Conservation (phyloP, 2,113 vertebrate genomes). For the Nesoenas mayeri region DNA sequence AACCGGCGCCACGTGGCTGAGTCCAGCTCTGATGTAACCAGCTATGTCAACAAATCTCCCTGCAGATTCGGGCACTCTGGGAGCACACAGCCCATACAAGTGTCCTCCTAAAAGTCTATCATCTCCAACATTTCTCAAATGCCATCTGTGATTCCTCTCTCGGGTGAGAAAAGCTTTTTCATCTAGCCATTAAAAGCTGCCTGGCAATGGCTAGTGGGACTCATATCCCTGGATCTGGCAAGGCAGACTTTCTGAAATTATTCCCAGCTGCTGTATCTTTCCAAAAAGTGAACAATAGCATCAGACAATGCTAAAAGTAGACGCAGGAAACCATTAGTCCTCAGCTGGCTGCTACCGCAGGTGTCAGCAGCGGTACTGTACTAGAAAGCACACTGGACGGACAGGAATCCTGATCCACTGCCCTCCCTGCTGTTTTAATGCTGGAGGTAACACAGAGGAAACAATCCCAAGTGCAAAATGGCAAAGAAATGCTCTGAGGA, state of each 20-base stretch:
- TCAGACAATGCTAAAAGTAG: constrained; percentile 31
- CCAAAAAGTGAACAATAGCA: constrained; percentile 7
- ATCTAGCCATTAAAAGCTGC: constrained; percentile 4
- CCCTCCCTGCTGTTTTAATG: fast-evolving
- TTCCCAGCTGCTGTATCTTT: constrained; percentile 48
- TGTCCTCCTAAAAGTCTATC: neutral
- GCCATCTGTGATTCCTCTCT: constrained; percentile 14
- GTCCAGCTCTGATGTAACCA: neutral
- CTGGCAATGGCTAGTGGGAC: constrained; percentile 29
- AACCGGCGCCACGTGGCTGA: neutral
- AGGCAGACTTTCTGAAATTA: constrained; percentile 37
- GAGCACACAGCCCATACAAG: neutral
- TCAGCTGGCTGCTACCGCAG: neutral
- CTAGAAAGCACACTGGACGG: neutral
- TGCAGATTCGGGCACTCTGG: neutral
- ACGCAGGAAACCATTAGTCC: constrained; percentile 7
- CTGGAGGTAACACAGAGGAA: neutral
- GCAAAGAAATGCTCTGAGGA: neutral
- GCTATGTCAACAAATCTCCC: neutral
- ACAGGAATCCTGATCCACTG: neutral
- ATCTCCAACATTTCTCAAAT: neutral
- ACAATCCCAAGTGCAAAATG: fast-evolving
- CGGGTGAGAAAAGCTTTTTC: constrained; percentile 28
- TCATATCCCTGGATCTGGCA: constrained; percentile 33
- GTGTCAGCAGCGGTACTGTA: constrained; percentile 6